phyloP scores from a whole-genome alignment of 2,797 vertebrate genomes.

The Cercopithecus petaurista region DNA sequence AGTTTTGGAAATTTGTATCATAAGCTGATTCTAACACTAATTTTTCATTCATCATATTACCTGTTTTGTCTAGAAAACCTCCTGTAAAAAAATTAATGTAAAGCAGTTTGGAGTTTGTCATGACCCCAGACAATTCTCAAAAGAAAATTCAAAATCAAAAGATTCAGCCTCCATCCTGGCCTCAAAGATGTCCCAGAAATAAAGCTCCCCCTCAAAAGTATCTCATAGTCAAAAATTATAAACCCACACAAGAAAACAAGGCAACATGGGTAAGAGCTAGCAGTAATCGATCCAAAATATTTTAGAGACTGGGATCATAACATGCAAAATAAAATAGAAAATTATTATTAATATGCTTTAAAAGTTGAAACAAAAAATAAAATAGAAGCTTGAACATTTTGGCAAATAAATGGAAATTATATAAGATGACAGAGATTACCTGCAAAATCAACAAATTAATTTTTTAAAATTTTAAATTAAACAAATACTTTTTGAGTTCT shows the following conservation, averaged over 20 bases:
- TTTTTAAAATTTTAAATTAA: constrained; percentile 3
- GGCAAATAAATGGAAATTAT: constrained; percentile 1
- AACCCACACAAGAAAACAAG: neutral
- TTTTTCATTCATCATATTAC: neutral
- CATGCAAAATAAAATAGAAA: neutral
- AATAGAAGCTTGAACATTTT: neutral
- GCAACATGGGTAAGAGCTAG: neutral
- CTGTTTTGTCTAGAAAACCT: neutral
- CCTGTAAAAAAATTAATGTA: neutral
- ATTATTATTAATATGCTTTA: neutral
- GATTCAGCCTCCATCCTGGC: neutral
- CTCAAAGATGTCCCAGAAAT: constrained; percentile 23
- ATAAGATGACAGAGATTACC: neutral
- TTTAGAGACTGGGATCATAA: neutral
- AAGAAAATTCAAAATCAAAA: constrained; percentile 21
- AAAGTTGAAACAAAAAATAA: neutral
- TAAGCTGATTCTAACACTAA: neutral
- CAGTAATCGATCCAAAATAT: neutral
- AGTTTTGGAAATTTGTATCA: neutral
- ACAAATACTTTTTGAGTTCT: neutral
- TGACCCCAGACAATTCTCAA: neutral
- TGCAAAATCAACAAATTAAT: neutral
- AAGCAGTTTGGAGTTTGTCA: neutral
- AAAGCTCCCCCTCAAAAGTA: neutral
- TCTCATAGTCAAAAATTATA: neutral